Evolutionary conservation across 2,113 vertebrate species (phyloP), one percentile per base, ranked within the genome.

Genomic region (Pagrus major): DNA sequence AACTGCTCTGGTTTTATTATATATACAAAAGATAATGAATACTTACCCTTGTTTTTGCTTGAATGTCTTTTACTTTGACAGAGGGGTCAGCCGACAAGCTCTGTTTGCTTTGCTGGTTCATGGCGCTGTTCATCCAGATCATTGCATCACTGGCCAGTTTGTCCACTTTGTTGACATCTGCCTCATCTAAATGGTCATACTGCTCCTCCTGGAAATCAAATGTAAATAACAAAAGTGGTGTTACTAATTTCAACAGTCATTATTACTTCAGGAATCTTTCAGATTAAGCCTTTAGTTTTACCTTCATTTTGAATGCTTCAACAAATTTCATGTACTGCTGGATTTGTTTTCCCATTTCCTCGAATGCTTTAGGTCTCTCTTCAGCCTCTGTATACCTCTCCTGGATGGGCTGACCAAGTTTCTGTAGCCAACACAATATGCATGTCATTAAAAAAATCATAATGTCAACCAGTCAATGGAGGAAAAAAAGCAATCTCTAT

Each of bases 61-160:
- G 93, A 11, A 99, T 97, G 7, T 99, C 98, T 89, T 94, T 95
- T 31, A 95, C 94, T 93, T 96, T 98, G 83, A 99, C 88, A 47
- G 96, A 81, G 0, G 97, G 98, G 52, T 98, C 97, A 88, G 95
- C 11, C 0, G 96, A 93, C 71, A 96, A 94, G 90, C 94, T 96
- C 91, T 96, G 96, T 93, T 98, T 99, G 84, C 94, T 97, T 49
- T 99, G 98, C 85, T 98, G 96, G 80, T 99, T 99, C 88, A 99
- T 96, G 85, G 96, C 95, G 47, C 95, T 98, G 90, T 99, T 98
- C 97, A 99, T 98, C 98, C 98, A 99, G 35, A 97, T 97, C 97
- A 99, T 98, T 0, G 95, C 95, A 5, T 98, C 98, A 1, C 78
- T 95, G 2, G 95, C 84, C 78, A 93, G 91, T 80, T 96, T 97